Base-by-base conservation (phyloP, 2,797 vertebrate genomes). In the Lithobates pipiens region DNA sequence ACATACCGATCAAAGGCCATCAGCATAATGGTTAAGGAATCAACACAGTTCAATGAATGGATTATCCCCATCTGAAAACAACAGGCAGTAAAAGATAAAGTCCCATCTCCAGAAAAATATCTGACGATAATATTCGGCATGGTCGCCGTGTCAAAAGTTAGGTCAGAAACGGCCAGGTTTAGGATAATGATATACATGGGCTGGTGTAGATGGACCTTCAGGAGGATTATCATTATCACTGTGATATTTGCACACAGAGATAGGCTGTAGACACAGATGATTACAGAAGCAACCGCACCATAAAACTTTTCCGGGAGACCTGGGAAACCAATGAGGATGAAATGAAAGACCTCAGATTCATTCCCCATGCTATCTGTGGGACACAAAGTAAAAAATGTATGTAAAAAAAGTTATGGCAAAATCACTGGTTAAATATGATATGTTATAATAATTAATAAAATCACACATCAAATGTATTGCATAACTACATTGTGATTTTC, bases 121-220 rank as follows among this genome's bases (percentile, higher is more conserved):
- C 89, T 90, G 74, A 69, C 44, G 0, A 90, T 90, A 76, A 91
- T 83, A 9, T 90, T 90, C 0, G 90, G 91, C 34, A 89, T 78
- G 0, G 88, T 90, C 8, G 88, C 79, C 15, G 88, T 91, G 21
- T 88, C 89, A 70, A 91, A 89, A 25, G 84, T 88, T 34, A 90
- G 80, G 39, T 92, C 89, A 32, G 90, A 77, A 9, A 88, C 82
- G 44, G 91, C 90, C 32, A 92, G 77, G 34, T 88, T 89, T 9
- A 82, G 85, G 32, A 92, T 80, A 1, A 91, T 78, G 27, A 91
- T 90, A 63, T 91, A 91, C 90, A 91, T 92, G 7, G 91, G 89
- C 0, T 82, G 90, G 74, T 91, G 89, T 23, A 92, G 87, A 44
- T 82, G 83, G 0, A 25, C 0, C 1, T 90, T 88, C 18, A 69